Percentiles rank a stretch among this genome's conserved stretches.
Evolutionary conservation across 2,113 vertebrate genomes (phyloP).

Genomic region (Tylochromis polylepis): DNA sequence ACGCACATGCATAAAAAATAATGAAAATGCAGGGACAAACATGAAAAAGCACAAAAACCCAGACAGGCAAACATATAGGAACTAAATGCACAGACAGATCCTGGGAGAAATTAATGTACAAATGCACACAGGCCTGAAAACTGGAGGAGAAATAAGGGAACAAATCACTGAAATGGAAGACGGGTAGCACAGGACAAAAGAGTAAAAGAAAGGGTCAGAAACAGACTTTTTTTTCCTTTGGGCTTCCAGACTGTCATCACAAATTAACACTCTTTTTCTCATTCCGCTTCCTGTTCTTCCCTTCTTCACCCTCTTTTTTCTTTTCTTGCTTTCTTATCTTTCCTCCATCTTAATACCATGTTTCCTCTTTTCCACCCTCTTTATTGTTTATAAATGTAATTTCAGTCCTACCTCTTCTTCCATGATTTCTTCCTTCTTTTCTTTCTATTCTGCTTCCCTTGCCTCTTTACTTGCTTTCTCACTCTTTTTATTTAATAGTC

Average conservation of each 20-base stretch:
- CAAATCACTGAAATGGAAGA: conserved; percentile 9
- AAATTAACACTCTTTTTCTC: conserved; percentile 16
- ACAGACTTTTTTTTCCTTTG: background rate
- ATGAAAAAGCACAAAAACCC: background rate
- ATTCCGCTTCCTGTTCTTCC: background rate
- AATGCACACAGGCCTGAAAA: background rate
- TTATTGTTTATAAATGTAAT: background rate
- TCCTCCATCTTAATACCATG: background rate
- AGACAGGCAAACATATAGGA: background rate
- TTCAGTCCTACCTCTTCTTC: background rate
- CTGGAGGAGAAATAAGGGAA: background rate
- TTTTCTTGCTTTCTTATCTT: background rate
- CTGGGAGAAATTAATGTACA: background rate
- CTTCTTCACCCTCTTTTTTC: background rate
- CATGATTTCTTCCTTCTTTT: background rate
- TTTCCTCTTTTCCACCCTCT: background rate
- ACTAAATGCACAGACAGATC: background rate
- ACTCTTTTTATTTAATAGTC: background rate
- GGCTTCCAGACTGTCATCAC: conserved; percentile 4
- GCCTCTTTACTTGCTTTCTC: background rate
- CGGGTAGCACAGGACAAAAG: conserved; percentile 19
- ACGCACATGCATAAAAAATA: background rate
- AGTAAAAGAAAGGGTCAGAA: conserved; percentile 11
- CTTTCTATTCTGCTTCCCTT: background rate
- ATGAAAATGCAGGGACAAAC: background rate